A percentile compares a stretch with the other conserved stretches of the same genome.
These are phyloP conservation scores for Etheostoma cragini DNA, from an alignment of 2,113 vertebrate genomes.

Conservation along the genomic window DNA sequence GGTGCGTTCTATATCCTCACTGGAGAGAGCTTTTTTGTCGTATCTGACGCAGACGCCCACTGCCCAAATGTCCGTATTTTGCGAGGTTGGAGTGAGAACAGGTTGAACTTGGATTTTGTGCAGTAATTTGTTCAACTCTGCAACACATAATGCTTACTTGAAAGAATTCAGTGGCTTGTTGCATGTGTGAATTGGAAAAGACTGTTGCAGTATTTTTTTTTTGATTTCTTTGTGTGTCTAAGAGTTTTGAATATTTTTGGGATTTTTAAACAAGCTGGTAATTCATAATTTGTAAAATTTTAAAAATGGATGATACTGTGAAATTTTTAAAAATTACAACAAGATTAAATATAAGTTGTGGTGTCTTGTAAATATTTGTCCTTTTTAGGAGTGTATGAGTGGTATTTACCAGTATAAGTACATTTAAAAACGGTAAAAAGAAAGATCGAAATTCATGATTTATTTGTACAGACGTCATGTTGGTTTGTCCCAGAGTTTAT, in stretches of 20 bases:
- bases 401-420: background rate
- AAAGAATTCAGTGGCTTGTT: conserved; percentile 1
- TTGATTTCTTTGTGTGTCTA: conserved; percentile 2
- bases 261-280: conserved; percentile 10
- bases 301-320: conserved; percentile 60
- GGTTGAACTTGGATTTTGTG: too few relatives aligned
- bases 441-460: conserved; percentile 41
- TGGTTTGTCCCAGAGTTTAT: conserved; percentile 73
- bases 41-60: too few relatives aligned
- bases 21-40: too few relatives aligned
- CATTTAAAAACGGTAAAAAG: background rate
- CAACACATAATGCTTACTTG: background rate
- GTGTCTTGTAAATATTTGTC: conserved; percentile 77
- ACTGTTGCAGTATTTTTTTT: background rate
- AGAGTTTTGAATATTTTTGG: background rate
- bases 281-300: conserved; percentile 23
- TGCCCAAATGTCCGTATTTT: too few relatives aligned
- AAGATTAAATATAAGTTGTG: conserved; percentile 13
- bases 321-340: conserved; percentile 38
- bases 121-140: background rate
- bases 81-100: too few relatives aligned
- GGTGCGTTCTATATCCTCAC: too few relatives aligned
- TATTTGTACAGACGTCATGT: conserved; percentile 74
- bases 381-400: conserved; percentile 40
- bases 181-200: conserved; percentile 2